These are phyloP conservation scores for Aelia acuminata DNA, from an alignment of 2,888 invertebrate species.

Conservation along the genomic window DNA sequence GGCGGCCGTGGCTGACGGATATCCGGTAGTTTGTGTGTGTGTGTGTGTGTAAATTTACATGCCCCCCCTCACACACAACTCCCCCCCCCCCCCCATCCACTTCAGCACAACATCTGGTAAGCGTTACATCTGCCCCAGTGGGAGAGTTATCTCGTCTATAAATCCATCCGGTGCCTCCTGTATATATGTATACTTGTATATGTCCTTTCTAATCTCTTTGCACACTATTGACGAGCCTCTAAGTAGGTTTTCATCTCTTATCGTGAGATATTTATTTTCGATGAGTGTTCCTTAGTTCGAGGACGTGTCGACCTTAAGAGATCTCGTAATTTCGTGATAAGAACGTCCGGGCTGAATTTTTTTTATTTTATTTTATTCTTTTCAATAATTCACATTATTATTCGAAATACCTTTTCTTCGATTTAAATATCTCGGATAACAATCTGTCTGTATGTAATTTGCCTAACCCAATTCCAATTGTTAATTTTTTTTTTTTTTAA, in stretches of 20 bases:
- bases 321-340: not conserved
- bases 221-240: not conserved
- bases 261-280: not conserved
- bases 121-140: not conserved
- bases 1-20: slow-evolving; percentile 1
- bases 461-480: too few species aligned
- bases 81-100: not conserved
- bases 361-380: not conserved
- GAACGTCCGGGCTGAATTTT: not conserved
- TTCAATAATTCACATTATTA: too few species aligned
- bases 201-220: not conserved
- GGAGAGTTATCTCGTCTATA: not conserved
- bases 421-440: too few species aligned
- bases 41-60: not conserved
- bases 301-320: not conserved
- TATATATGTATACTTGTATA: too few species aligned
- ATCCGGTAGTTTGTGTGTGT: not conserved
- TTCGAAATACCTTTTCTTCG: too few species aligned
- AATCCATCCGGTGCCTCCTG: not conserved
- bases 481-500: too few species aligned
- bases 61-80: not conserved
- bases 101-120: not conserved
- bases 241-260: not conserved
- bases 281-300: not conserved
- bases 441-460: too few species aligned